Evolutionary conservation across 2,797 vertebrate species (phyloP).

Genomic region (Manis crassicaudata): DNA sequence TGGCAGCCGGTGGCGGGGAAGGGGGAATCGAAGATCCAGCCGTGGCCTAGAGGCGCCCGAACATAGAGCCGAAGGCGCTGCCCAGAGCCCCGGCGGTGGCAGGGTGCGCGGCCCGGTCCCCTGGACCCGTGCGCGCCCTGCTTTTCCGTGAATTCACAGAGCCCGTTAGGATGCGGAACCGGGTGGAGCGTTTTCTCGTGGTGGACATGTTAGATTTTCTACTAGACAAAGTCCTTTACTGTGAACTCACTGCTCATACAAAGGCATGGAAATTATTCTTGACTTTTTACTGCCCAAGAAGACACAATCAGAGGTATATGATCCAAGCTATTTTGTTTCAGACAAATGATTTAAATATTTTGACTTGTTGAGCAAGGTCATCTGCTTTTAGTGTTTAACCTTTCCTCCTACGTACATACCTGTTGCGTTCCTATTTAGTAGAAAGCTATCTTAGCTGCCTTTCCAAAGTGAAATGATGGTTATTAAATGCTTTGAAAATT

Average conservation of each 20-base stretch:
- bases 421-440: conserved; percentile 17
- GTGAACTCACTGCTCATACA: conserved; percentile 9
- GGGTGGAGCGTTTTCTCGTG: background rate
- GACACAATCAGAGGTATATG: background rate
- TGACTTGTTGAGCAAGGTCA: conserved; percentile 67
- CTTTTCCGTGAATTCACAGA: background rate
- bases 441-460: background rate
- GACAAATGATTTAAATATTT: conserved; percentile 69
- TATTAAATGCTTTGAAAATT: conserved; percentile 41
- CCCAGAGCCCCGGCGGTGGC: background rate
- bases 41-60: background rate
- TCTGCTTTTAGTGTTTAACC: conserved; percentile 58
- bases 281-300: conserved; percentile 23
- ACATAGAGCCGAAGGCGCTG: background rate
- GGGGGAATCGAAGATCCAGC: background rate
- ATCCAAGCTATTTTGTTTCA: conserved; percentile 58
- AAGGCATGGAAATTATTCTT: conserved; percentile 55
- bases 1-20: background rate
- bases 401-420: conserved; percentile 31
- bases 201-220: background rate
- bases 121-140: background rate
- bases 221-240: conserved; percentile 31
- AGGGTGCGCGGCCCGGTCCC: background rate
- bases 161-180: background rate
- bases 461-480: conserved; percentile 57